phyloP scores from a whole-genome alignment of 2,113 vertebrate genomes.

The Cyprinodon tularosa region DNA sequence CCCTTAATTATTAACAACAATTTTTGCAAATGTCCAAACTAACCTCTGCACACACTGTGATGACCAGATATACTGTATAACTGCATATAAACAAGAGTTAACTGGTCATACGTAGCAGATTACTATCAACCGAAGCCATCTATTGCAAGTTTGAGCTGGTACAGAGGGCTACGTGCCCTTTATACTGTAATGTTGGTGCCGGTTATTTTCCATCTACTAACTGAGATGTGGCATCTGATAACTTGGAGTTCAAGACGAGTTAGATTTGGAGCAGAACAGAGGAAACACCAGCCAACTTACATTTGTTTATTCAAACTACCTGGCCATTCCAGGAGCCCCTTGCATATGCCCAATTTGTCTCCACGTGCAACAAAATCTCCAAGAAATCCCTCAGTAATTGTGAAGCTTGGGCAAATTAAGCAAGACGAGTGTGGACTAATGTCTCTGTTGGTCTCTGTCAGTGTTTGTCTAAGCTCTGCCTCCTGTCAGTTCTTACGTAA shows the following conservation, averaged over 20 bases:
- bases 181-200: conserved; percentile 2
- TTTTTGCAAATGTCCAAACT: too few species aligned
- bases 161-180: conserved; percentile 7
- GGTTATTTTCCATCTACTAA: conserved; percentile 51
- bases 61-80: too few species aligned
- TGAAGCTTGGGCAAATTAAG: conserved; percentile 50
- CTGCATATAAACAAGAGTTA: too few species aligned
- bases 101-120: not conserved
- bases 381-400: conserved; percentile 62
- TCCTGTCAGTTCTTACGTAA: conserved; percentile 64
- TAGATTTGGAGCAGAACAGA: conserved; percentile 51
- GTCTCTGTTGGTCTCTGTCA: conserved; percentile 25
- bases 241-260: conserved; percentile 19
- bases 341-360: not conserved
- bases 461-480: conserved; percentile 55
- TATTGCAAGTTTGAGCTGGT: too few species aligned
- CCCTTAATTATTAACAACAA: too few species aligned
- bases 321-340: conserved; percentile 26
- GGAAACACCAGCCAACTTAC: conserved; percentile 53
- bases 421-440: conserved; percentile 54
- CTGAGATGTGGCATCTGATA: conserved; percentile 28
- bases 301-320: conserved; percentile 53
- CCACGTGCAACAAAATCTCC: conserved; percentile 11
- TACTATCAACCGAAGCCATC: not conserved
- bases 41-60: too few species aligned